Percentiles rank a stretch among this genome's conserved stretches.
Evolutionary conservation across 2,888 invertebrate species (phyloP).

Genomic region (Thalpophila matura): DNA sequence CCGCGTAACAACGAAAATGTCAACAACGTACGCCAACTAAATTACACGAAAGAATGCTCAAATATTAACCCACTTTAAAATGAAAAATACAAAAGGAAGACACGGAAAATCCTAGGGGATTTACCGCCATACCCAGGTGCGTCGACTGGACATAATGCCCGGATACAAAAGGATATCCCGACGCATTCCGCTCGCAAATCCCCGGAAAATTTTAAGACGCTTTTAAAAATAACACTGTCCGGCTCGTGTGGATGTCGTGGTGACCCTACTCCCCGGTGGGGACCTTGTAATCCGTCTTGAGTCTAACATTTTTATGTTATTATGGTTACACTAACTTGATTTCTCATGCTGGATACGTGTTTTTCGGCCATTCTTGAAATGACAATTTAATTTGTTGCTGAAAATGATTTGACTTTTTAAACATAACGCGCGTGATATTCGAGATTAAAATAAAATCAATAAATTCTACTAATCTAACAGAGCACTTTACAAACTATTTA

Average conservation of each 20-base stretch:
- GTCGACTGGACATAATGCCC: constrained; percentile 57
- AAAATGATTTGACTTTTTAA: constrained; percentile 3
- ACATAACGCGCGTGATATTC: too few species aligned
- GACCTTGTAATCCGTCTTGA: constrained; percentile 63
- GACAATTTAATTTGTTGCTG: constrained; percentile 3
- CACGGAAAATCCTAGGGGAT: constrained; percentile 46
- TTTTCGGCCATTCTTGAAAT: constrained; percentile 6
- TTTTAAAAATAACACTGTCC: constrained; percentile 58
- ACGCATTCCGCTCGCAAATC: constrained; percentile 41
- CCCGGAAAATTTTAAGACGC: constrained; percentile 62
- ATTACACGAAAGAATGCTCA: constrained; percentile 41
- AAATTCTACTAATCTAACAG: background rate
- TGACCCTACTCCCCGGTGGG: constrained; percentile 47
- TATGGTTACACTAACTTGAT: constrained; percentile 65
- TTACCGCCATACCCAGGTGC: constrained; percentile 58
- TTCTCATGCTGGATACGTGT: constrained; percentile 37
- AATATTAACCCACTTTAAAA: constrained; percentile 53
- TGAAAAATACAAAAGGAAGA: constrained; percentile 45
- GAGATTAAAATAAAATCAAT: constrained; percentile 10
- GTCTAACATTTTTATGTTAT: constrained; percentile 64
- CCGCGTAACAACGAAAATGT: constrained; percentile 33
- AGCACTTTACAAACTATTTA: background rate
- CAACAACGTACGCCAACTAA: constrained; percentile 29
- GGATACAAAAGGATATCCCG: constrained; percentile 49
- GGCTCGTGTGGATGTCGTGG: constrained; percentile 21